These are phyloP conservation scores for Eumeta japonica DNA, from an alignment of 1,140 invertebrate genomes.

Conservation along the genomic window DNA sequence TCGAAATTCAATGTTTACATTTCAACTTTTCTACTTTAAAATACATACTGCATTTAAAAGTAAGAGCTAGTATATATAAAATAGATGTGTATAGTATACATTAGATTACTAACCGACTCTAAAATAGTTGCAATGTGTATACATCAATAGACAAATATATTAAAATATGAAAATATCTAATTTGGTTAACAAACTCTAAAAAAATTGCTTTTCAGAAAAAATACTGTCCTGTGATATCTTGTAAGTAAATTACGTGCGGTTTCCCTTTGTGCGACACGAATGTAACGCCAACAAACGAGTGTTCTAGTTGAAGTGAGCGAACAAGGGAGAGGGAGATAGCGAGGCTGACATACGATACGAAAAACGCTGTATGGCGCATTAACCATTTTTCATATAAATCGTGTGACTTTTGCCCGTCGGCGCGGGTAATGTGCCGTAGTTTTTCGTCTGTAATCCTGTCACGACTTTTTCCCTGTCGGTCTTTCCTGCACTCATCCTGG, in stretches of 20 bases:
- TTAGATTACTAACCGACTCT: too few relatives aligned
- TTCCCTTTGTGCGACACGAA: not conserved
- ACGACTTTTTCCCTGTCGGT: constrained; percentile 15
- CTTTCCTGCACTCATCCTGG: too few relatives aligned
- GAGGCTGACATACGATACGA: constrained; percentile 22
- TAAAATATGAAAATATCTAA: too few relatives aligned
- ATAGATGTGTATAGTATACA: too few relatives aligned
- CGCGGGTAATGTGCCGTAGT: constrained; percentile 34
- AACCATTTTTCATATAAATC: constrained; percentile 38
- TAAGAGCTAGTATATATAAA: too few relatives aligned
- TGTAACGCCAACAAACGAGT: not conserved
- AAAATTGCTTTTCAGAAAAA: constrained; percentile 21
- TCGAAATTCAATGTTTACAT: too few relatives aligned
- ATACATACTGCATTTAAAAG: too few relatives aligned
- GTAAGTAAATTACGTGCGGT: not conserved
- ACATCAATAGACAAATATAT: too few relatives aligned
- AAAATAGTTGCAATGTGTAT: too few relatives aligned
- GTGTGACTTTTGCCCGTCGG: constrained; percentile 31
- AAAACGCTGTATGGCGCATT: constrained; percentile 27
- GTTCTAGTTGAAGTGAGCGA: not conserved
- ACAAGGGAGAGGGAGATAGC: too few relatives aligned
- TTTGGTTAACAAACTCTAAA: not conserved
- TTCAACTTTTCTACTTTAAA: too few relatives aligned
- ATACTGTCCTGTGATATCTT: constrained; percentile 5
- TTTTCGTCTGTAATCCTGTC: constrained; percentile 36